Conservation (phyloP, 2,113 vertebrate genomes). For the Mystacornis crossleyi region DNA sequence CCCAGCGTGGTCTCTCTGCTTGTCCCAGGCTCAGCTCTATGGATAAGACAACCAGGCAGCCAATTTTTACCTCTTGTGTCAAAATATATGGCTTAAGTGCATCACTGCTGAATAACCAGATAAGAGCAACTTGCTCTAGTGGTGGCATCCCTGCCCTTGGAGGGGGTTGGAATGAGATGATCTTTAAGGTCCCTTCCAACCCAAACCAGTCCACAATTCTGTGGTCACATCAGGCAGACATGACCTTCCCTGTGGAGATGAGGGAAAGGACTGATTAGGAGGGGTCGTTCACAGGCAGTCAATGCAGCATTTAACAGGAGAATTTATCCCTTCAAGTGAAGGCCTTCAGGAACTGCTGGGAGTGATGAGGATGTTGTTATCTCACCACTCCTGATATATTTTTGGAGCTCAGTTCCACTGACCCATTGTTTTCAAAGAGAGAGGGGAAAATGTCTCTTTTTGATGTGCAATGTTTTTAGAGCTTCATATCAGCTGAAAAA, state of each 20-base stretch:
- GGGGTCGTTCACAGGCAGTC: not conserved
- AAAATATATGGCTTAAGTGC: not conserved
- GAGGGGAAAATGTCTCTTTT: not conserved
- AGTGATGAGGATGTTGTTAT: conserved; percentile 43
- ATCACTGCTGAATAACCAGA: not conserved
- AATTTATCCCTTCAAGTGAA: not conserved
- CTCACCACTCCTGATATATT: conserved; percentile 8
- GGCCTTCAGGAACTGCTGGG: not conserved
- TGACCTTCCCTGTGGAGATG: rapidly evolving
- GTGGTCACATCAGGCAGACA: not conserved
- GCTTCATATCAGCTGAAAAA: not conserved
- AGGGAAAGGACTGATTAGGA: not conserved
- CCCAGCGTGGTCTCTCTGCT: not conserved
- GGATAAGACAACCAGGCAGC: not conserved
- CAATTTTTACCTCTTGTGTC: not conserved
- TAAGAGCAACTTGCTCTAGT: not conserved
- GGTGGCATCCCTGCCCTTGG: not conserved
- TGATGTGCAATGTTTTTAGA: not conserved
- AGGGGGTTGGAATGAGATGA: not conserved
- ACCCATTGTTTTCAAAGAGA: conserved; percentile 25
- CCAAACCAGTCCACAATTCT: not conserved
- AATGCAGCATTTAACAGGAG: not conserved
- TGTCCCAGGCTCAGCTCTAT: not conserved
- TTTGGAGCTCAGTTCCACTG: not conserved
- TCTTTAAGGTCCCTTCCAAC: not conserved